Percentiles rank a stretch among this genome's conserved stretches.
These are phyloP conservation scores for Drosophila heteroneura DNA, from an alignment of 2,888 invertebrate genomes.

Conservation along the genomic window DNA sequence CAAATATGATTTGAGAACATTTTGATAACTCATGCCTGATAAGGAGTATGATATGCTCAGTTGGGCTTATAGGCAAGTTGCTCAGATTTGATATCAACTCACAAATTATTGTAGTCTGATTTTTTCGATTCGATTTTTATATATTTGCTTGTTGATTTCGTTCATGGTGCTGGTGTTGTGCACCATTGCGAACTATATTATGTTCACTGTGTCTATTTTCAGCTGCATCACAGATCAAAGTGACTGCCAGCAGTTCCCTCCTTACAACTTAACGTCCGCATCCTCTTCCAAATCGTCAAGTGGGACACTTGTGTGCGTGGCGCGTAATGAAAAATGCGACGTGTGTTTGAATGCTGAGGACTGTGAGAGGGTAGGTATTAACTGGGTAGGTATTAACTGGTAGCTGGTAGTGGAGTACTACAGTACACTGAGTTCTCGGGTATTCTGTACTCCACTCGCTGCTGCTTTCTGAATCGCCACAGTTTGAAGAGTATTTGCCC, in stretches of 20 bases:
- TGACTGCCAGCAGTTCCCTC: constrained; percentile 14
- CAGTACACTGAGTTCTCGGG: constrained; percentile 5
- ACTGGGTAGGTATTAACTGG: neutral
- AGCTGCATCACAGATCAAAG: constrained; percentile 71
- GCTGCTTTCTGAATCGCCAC: constrained; percentile 24
- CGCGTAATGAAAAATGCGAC: constrained; percentile 68
- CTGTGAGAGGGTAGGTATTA: neutral
- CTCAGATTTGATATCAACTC: neutral
- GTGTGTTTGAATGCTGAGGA: constrained; percentile 38
- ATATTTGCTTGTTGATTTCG: neutral
- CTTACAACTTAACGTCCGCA: neutral
- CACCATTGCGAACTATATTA: constrained; percentile 4
- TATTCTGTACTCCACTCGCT: neutral
- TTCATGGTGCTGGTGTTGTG: neutral
- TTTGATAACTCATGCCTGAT: neutral
- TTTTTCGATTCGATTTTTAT: neutral
- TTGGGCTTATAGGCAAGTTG: neutral
- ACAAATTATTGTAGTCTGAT: neutral
- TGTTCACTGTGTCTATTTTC: constrained; percentile 42
- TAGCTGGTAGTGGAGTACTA: neutral
- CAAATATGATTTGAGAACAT: neutral
- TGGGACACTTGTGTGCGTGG: constrained; percentile 66
- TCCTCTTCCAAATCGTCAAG: constrained; percentile 35
- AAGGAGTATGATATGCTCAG: neutral
- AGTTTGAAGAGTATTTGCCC: constrained; percentile 42